phyloP scores from a whole-genome alignment of 2,888 invertebrate genomes.

The Parelbella ahira region DNA sequence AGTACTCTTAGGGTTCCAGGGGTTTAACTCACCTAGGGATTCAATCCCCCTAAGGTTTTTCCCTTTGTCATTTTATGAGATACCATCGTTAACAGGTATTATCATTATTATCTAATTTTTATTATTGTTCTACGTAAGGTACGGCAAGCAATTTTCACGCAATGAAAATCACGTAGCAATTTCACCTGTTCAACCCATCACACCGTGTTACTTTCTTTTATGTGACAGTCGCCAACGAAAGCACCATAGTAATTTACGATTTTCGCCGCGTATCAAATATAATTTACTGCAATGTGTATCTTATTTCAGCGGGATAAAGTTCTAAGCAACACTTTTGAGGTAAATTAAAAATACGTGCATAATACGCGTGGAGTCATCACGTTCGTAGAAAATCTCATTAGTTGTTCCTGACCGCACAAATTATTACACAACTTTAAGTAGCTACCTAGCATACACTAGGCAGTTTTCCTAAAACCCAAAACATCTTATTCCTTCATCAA shows the following conservation, averaged over 20 bases:
- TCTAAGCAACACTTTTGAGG: neutral
- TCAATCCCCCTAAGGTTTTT: too few species aligned
- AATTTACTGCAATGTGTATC: neutral
- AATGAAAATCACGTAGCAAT: slow-evolving; percentile 16
- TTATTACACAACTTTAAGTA: too few species aligned
- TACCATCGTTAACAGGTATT: too few species aligned
- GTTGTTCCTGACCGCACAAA: neutral
- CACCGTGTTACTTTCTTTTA: slow-evolving; percentile 24
- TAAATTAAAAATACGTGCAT: neutral
- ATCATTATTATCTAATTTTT: too few species aligned
- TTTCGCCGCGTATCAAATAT: neutral
- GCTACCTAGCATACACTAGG: neutral
- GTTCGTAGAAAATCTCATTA: slow-evolving; percentile 1
- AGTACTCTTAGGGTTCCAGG: too few species aligned
- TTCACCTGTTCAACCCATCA: slow-evolving; percentile 33
- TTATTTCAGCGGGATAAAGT: neutral
- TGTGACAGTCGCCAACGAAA: slow-evolving; percentile 26
- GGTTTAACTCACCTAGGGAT: too few species aligned
- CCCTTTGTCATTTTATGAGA: too few species aligned
- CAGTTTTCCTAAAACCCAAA: neutral
- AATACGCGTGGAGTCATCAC: slow-evolving; percentile 1
- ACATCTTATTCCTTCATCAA: too few species aligned
- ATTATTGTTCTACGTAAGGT: too few species aligned
- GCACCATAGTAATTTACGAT: neutral
- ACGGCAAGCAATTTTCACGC: neutral